Conservation (phyloP, 2,888 invertebrate species). For the Alloplasta piceator region DNA sequence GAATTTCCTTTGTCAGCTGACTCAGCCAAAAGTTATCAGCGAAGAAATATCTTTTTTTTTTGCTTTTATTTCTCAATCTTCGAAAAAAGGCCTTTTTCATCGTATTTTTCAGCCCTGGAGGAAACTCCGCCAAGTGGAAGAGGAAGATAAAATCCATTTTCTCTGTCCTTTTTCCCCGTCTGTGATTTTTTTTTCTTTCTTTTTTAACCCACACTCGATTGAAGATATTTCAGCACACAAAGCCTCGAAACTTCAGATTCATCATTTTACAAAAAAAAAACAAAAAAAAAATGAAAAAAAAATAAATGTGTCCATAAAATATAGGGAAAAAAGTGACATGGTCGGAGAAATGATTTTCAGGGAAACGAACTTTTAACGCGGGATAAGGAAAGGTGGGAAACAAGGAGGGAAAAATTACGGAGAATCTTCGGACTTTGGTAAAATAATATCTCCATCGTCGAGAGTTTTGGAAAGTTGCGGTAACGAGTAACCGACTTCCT, state of each 20-base stretch:
- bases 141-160: constrained; percentile 53
- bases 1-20: not conserved
- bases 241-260: too few species aligned
- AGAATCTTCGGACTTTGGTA: constrained; percentile 6
- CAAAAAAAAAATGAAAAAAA: not conserved
- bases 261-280: too few species aligned
- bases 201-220: not conserved
- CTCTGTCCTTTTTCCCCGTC: not conserved
- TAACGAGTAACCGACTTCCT: constrained; percentile 56
- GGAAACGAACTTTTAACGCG: not conserved
- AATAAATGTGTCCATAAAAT: not conserved
- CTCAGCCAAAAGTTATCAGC: not conserved
- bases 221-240: not conserved
- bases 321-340: not conserved
- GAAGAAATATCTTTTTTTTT: not conserved
- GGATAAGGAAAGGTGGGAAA: not conserved
- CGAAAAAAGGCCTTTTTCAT: constrained; percentile 48
- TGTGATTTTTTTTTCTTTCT: not conserved
- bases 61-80: constrained; percentile 28
- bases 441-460: constrained; percentile 14
- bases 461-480: constrained; percentile 26
- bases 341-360: not conserved
- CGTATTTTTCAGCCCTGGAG: constrained; percentile 1
- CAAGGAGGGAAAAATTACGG: constrained; percentile 6
- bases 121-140: constrained; percentile 61